Evolutionary conservation across 2,888 invertebrate genomes (phyloP), one percentile per base, ranked within the genome.

Genomic region (Xestia ashworthii): DNA sequence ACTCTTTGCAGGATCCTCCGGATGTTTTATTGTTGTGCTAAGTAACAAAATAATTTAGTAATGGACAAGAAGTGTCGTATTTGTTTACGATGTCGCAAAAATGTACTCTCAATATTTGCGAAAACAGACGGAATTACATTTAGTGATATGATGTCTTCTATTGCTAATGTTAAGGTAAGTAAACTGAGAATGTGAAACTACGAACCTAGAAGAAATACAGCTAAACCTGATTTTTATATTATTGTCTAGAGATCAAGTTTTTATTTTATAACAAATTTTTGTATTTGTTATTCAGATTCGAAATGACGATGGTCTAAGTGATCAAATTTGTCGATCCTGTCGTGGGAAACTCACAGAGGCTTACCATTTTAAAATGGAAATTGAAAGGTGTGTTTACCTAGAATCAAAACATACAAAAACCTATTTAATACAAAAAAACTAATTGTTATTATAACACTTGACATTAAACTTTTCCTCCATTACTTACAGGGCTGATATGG

Each of bases 311-410:
- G 85, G 80, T 71, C 82, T 87, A 19, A 84, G 88, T 53, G 85
- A 91, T 79, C 87, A 90, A 84, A 90, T 95, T 82, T 95, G 95
- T 88, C 87, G 91, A 16, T 83, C 76, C 78, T 97, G 97, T 87
- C 92, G 95, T 74, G 89, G 90, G 85, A 94, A 91, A 88, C 91
- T 94, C 3, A 87, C 58, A 81, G 93, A 92, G 32, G 89, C 89
- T n/a, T 93, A 92, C 88, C 88, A 92, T 16, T 95, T 95, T 82
- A 94, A 92, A 89, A 80, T 88, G 3, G 85, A 91, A 16, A 93
- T 95, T 73, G 91, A 93, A 88, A 92, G 89, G 94, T 85, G 87
- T 84, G 53, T 65, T 6, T 44, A 11, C n/a, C 11, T 22, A 11
- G 4, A 5, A 19, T 6, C 11, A 14, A 81, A 4, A 74, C 0